A percentile compares a stretch with the other conserved stretches of the same genome.
These are phyloP conservation scores for Sternarchorhynchus goeldii DNA, from an alignment of 2,797 vertebrate species.

Conservation along the genomic window DNA sequence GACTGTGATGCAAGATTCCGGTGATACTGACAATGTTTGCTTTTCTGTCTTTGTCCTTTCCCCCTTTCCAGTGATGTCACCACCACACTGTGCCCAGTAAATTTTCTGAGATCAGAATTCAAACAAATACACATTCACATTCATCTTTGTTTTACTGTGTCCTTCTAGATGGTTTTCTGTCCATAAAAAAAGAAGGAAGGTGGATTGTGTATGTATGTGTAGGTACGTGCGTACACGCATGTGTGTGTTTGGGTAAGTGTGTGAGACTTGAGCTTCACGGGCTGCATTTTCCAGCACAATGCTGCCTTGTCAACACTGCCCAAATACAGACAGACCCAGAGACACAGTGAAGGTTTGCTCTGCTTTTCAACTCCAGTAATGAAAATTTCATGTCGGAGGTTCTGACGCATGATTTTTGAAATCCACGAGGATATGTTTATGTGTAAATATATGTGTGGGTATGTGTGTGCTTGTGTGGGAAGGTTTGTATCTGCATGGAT, in stretches of 20 bases:
- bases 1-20: constrained; percentile 38
- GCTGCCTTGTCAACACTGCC: constrained; percentile 26
- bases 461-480: constrained; percentile 32
- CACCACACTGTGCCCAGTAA: constrained; percentile 8
- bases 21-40: constrained; percentile 17
- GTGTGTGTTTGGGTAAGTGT: neutral
- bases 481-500: neutral
- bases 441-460: constrained; percentile 16
- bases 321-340: neutral
- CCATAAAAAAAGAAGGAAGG: too few relatives aligned
- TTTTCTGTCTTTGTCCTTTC: constrained; percentile 26
- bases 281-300: constrained; percentile 20
- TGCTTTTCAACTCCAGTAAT: neutral
- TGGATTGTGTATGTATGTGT: constrained; percentile 16
- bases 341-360: neutral
- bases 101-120: constrained; percentile 14
- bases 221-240: constrained; percentile 17
- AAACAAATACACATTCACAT: constrained; percentile 34
- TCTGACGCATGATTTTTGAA: constrained; percentile 19
- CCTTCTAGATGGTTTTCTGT: neutral
- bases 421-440: constrained; percentile 12
- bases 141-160: neutral
- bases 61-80: neutral
- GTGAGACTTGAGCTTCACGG: constrained; percentile 2
- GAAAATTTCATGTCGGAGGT: neutral